These are phyloP conservation scores for Meiosimyza decipiens DNA, from an alignment of 2,888 invertebrate species.

Conservation along the genomic window DNA sequence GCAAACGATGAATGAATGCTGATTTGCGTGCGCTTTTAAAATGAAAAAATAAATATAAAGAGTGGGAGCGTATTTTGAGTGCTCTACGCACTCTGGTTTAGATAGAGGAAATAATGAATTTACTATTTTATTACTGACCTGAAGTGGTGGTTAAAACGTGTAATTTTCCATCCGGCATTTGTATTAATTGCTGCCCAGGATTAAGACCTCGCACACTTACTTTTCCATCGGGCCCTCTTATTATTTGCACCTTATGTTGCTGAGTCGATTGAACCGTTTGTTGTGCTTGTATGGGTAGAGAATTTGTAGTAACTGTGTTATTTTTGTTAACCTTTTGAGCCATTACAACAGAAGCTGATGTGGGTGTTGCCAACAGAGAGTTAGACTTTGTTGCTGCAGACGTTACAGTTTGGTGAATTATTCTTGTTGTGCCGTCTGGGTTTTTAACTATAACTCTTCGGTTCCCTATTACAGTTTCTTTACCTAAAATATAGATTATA, in stretches of 20 bases:
- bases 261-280: conserved; percentile 72
- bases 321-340: conserved; percentile 17
- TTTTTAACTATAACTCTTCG: conserved; percentile 67
- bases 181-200: conserved; percentile 92
- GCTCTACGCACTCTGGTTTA: too few species aligned
- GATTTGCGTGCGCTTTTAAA: too few species aligned
- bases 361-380: conserved; percentile 71
- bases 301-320: conserved; percentile 53
- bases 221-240: conserved; percentile 90
- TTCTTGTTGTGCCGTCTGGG: conserved; percentile 74
- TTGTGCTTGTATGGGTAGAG: conserved; percentile 67
- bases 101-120: neutral
- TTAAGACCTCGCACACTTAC: conserved; percentile 90
- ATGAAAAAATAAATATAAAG: too few species aligned
- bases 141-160: conserved; percentile 76
- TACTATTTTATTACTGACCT: conserved; percentile 37
- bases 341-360: conserved; percentile 67
- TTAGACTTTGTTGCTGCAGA: conserved; percentile 68
- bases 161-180: conserved; percentile 92
- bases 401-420: conserved; percentile 73
- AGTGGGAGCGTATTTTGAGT: too few species aligned
- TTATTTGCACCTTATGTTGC: conserved; percentile 87
- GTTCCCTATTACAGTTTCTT: conserved; percentile 59
- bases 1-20: too few species aligned
- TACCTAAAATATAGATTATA: conserved; percentile 40